These are phyloP conservation scores for Lepidurus packardi DNA, from an alignment of 1,140 invertebrate species.

Conservation along the genomic window DNA sequence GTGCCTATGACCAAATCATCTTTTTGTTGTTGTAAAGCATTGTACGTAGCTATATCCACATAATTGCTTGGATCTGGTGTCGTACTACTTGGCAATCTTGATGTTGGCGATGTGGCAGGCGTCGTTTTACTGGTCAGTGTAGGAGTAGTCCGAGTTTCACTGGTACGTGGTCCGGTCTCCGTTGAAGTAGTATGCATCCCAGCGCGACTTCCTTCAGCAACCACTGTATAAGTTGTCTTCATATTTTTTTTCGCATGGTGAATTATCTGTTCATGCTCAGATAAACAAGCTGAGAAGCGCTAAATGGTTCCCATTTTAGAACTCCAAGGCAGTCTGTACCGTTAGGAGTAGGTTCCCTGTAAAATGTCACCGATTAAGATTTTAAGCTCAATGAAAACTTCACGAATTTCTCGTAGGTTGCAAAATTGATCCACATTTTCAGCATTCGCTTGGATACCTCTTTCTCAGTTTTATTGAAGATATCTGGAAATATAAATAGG, in stretches of 20 bases:
- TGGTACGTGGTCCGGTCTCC: neutral
- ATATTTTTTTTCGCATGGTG: neutral
- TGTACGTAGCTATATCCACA: neutral
- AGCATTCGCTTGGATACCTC: conserved; percentile 35
- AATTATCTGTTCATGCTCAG: conserved; percentile 28
- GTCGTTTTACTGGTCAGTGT: conserved; percentile 38
- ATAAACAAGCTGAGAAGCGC: neutral
- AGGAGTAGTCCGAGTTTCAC: conserved; percentile 35
- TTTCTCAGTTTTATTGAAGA: conserved; percentile 35
- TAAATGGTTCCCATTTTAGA: conserved; percentile 28
- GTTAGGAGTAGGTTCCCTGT: conserved; percentile 28
- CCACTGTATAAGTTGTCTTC: conserved; percentile 17
- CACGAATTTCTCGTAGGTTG: conserved; percentile 34
- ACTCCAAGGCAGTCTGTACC: conserved; percentile 26
- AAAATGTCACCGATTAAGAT: neutral
- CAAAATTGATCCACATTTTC: conserved; percentile 38
- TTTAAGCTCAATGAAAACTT: neutral
- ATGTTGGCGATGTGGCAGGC: conserved; percentile 41
- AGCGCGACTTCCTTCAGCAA: neutral
- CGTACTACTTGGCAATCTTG: conserved; percentile 45
- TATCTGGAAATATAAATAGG: conserved; percentile 35
- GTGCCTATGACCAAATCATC: neutral
- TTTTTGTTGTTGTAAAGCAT: neutral
- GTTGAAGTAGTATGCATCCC: neutral
- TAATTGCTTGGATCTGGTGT: conserved; percentile 51